Conservation (phyloP, 2,113 vertebrate species). For the Halichoeres trimaculatus region DNA sequence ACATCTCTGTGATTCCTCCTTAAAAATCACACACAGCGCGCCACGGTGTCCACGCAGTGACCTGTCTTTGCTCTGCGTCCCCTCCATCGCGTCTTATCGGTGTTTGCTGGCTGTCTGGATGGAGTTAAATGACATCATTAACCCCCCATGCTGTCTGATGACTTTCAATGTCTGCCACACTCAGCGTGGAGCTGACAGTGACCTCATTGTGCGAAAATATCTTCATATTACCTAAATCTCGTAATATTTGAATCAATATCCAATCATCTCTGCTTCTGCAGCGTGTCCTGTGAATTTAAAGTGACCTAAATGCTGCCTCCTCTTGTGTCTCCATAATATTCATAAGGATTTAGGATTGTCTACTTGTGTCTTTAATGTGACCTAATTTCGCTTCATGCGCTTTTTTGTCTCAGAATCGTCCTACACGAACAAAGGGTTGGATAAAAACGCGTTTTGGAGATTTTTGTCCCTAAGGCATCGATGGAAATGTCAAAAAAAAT, state of each 20-base stretch:
- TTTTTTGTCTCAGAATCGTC: not conserved
- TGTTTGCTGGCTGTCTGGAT: not conserved
- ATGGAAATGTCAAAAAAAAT: not conserved
- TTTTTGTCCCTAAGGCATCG: not conserved
- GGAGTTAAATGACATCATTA: conserved; percentile 3
- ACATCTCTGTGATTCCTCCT: conserved; percentile 26
- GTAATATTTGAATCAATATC: not conserved
- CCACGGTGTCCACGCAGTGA: conserved; percentile 11
- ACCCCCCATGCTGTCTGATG: not conserved
- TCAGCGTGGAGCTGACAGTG: not conserved
- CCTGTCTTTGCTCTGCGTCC: conserved; percentile 20
- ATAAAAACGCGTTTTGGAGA: not conserved
- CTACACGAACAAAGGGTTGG: not conserved
- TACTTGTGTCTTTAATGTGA: conserved; percentile 48
- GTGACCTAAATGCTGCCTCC: conserved; percentile 44
- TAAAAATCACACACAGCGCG: not conserved
- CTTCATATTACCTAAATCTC: not conserved
- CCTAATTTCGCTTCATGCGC: conserved; percentile 48
- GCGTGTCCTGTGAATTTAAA: not conserved
- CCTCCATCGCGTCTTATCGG: not conserved
- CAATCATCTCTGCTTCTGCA: not conserved
- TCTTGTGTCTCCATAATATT: conserved; percentile 9
- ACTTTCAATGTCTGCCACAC: not conserved
- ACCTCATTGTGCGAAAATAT: not conserved
- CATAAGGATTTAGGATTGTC: conserved; percentile 3